These are phyloP conservation scores for Apodemus agrarius DNA, from an alignment of 2,797 vertebrate genomes.

Conservation along the genomic window DNA sequence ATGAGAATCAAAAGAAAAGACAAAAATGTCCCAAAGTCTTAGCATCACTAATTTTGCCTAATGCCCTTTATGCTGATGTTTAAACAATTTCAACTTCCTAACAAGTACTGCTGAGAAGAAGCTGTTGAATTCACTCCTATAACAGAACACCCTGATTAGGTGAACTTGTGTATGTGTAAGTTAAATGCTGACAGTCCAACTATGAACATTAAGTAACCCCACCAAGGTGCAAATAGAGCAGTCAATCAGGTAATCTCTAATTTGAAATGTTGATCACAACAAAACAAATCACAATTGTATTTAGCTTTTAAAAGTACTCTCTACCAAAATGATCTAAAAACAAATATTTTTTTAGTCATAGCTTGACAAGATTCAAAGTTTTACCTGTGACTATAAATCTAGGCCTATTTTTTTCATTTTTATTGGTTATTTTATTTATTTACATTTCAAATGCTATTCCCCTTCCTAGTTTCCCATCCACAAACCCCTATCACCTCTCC, in stretches of 20 bases:
- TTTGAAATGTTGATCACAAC: conserved; percentile 62
- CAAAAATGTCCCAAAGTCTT: neutral
- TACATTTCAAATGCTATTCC: too few relatives aligned
- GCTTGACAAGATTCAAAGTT: conserved; percentile 37
- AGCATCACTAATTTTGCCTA: neutral
- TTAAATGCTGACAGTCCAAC: conserved; percentile 19
- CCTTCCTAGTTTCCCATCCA: too few relatives aligned
- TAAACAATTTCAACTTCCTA: neutral
- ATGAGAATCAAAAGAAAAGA: neutral
- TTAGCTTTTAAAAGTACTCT: conserved; percentile 3
- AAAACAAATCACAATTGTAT: conserved; percentile 38
- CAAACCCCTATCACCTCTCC: too few relatives aligned
- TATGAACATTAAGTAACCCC: conserved; percentile 42
- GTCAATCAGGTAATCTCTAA: conserved; percentile 51
- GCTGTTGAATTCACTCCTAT: neutral
- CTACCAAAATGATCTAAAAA: conserved; percentile 48
- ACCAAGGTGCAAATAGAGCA: conserved; percentile 48
- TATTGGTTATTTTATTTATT: too few relatives aligned
- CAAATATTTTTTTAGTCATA: conserved; percentile 27
- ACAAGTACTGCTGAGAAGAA: neutral
- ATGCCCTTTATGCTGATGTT: neutral
- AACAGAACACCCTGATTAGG: neutral
- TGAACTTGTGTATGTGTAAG: neutral
- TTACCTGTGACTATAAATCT: neutral
- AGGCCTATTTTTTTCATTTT: neutral